Conservation (phyloP, 2,113 vertebrate species). For the Chroicocephalus ridibundus region DNA sequence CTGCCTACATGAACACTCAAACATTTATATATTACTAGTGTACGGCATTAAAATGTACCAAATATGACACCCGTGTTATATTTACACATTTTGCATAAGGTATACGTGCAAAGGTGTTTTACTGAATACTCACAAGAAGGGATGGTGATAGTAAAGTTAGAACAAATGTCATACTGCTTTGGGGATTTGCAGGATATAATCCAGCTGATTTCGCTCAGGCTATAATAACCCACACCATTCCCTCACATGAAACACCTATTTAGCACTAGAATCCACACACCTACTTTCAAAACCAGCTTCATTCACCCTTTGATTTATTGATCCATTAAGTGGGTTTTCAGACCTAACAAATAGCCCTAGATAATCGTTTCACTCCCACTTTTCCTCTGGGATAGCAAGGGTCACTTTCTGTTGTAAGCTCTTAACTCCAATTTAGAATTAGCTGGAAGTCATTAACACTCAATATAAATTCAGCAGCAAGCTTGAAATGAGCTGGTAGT, state of each 20-base stretch:
- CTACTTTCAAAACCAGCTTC: neutral
- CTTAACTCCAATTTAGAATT: constrained; percentile 27
- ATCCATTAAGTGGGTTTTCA: neutral
- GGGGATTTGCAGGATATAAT: neutral
- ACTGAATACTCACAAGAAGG: neutral
- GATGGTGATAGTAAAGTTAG: neutral
- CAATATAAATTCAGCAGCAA: neutral
- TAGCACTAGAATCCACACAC: neutral
- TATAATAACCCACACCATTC: neutral
- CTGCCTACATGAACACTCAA: neutral
- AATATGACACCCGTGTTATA: neutral
- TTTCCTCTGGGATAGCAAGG: neutral
- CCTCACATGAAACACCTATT: neutral
- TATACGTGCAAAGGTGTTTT: neutral
- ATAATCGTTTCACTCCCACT: neutral
- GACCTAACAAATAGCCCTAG: neutral
- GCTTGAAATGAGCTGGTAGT: neutral
- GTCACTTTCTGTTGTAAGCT: neutral
- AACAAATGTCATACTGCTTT: neutral
- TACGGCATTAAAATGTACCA: neutral
- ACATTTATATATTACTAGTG: neutral
- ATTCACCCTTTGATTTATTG: constrained; percentile 23
- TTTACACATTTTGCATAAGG: neutral
- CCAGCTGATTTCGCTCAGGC: neutral
- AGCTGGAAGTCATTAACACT: constrained; percentile 35